phyloP scores from a whole-genome alignment of 1,140 invertebrate genomes.

The Drosophila melanica region DNA sequence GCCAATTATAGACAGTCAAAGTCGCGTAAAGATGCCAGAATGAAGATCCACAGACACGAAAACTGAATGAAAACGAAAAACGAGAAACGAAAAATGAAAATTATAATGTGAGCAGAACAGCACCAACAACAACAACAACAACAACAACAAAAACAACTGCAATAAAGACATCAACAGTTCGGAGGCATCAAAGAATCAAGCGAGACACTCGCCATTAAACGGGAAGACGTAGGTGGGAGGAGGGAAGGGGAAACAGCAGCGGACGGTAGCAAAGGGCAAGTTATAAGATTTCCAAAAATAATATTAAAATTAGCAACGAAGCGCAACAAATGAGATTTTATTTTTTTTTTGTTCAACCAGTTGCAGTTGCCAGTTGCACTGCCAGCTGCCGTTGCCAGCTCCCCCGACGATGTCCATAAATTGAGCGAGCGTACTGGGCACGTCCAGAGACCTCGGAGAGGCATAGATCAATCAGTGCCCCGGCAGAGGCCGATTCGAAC shows the following conservation, averaged over 20 bases:
- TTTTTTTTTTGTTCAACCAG: constrained; percentile 16
- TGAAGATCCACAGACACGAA: constrained; percentile 51
- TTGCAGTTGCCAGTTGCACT: constrained; percentile 29
- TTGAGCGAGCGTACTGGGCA: constrained; percentile 42
- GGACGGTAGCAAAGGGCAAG: constrained; percentile 46
- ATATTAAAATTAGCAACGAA: constrained; percentile 80
- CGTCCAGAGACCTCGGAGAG: constrained; percentile 25
- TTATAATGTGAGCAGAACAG: constrained; percentile 61
- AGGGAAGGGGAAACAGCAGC: background rate
- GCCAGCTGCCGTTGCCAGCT: constrained; percentile 12
- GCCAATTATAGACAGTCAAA: constrained; percentile 78
- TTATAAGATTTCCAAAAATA: constrained; percentile 80
- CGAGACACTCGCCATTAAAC: constrained; percentile 1
- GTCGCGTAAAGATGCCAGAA: constrained; percentile 70
- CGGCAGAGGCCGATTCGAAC: constrained; percentile 3
- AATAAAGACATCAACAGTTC: constrained; percentile 82
- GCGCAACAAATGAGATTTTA: constrained; percentile 74
- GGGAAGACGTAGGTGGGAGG: background rate
- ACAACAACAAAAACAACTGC: constrained; percentile 79
- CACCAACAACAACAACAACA: constrained; percentile 27
- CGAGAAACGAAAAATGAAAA: constrained; percentile 57
- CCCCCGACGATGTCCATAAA: constrained; percentile 48
- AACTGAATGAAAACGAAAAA: constrained; percentile 65
- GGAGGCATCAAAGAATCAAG: constrained; percentile 64
- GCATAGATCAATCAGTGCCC: constrained; percentile 68